Percentiles rank a stretch among this genome's conserved stretches.
phyloP scores from a whole-genome alignment of 2,888 invertebrate genomes.

The Caenorhabditis wallacei region DNA sequence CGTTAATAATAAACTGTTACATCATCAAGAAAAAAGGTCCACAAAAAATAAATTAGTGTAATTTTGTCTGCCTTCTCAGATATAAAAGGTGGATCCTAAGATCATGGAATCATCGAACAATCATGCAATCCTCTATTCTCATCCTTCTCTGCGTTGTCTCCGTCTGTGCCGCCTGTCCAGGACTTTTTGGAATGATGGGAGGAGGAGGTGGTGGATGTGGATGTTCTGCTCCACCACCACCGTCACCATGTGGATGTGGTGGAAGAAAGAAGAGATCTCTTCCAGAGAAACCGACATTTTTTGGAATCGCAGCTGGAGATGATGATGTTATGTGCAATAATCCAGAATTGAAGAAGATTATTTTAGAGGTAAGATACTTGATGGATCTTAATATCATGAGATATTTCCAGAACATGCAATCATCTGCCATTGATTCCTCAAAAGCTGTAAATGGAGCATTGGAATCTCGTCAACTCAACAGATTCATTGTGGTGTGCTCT shows the following conservation, averaged over 20 bases:
- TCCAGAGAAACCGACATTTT: slow-evolving; percentile 45
- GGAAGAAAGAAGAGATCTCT: slow-evolving; percentile 60
- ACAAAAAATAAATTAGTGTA: too few relatives aligned
- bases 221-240: slow-evolving; percentile 66
- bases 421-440: slow-evolving; percentile 31
- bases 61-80: too few relatives aligned
- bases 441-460: slow-evolving; percentile 45
- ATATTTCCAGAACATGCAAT: slow-evolving; percentile 53
- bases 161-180: slow-evolving; percentile 57
- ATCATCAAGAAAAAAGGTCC: too few relatives aligned
- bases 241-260: slow-evolving; percentile 62
- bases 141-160: slow-evolving; percentile 50
- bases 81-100: background rate
- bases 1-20: too few relatives aligned
- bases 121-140: slow-evolving; percentile 49
- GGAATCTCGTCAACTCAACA: slow-evolving; percentile 34
- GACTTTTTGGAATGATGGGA: slow-evolving; percentile 56
- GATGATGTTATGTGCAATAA: slow-evolving; percentile 52
- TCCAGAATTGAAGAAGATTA: slow-evolving; percentile 56
- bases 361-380: slow-evolving; percentile 23
- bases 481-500: slow-evolving; percentile 54
- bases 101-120: background rate
- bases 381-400: background rate
- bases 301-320: slow-evolving; percentile 40
- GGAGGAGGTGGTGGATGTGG: slow-evolving; percentile 66